Evolutionary conservation across 1,140 invertebrate species (phyloP).

Genomic region (Xylocopa sonorina): DNA sequence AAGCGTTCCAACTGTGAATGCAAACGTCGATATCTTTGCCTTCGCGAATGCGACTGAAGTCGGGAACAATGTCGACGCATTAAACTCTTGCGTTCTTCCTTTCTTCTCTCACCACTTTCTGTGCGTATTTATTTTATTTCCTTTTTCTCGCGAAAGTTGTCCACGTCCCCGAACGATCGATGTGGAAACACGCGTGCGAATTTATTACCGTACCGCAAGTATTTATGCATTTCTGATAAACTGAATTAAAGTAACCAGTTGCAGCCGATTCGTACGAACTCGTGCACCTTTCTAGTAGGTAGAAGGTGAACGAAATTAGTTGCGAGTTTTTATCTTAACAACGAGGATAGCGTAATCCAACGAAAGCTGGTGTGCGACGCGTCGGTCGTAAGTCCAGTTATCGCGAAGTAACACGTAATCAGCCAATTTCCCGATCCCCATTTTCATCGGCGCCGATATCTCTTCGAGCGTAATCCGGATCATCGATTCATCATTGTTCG

Average conservation of each 20-base stretch:
- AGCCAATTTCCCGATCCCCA: constrained; percentile 27
- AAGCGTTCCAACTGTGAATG: constrained; percentile 16
- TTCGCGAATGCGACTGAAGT: background rate
- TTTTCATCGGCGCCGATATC: constrained; percentile 19
- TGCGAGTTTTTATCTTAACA: constrained; percentile 34
- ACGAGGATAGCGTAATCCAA: constrained; percentile 10
- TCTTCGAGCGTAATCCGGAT: constrained; percentile 36
- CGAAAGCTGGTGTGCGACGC: constrained; percentile 17
- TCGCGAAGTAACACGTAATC: constrained; percentile 34
- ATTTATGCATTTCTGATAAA: no score
- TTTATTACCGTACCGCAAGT: no score
- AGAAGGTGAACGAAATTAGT: no score
- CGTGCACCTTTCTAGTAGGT: no score
- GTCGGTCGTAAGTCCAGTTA: background rate
- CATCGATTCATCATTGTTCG: constrained; percentile 29
- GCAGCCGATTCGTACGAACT: no score
- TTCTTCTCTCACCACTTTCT: rapidly evolving
- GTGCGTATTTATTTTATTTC: background rate
- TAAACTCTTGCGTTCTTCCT: background rate
- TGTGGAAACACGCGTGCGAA: no score
- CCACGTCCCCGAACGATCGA: background rate
- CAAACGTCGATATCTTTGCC: constrained; percentile 29
- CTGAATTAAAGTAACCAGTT: no score
- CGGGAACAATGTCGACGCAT: constrained; percentile 20
- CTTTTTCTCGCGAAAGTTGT: background rate